Percentiles rank a stretch among this genome's conserved stretches.
Conservation (phyloP, 2,888 invertebrate genomes). For the Agrotis clavis region DNA sequence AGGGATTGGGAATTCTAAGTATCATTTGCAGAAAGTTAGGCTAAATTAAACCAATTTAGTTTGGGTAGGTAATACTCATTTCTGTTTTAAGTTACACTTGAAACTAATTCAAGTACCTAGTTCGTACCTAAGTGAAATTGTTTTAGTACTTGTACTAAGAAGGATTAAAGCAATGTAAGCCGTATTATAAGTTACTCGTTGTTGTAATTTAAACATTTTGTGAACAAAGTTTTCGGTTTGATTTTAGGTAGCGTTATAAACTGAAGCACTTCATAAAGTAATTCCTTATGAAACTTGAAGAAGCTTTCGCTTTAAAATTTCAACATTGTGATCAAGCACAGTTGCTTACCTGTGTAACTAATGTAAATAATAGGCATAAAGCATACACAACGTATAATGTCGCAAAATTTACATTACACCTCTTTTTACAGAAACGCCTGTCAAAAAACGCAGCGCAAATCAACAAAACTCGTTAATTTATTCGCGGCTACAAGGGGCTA, state of each 20-base stretch:
- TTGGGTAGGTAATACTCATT: slow-evolving; percentile 6
- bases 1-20: slow-evolving; percentile 36
- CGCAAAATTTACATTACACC: slow-evolving; percentile 9
- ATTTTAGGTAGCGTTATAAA: background rate
- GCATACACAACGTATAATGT: background rate
- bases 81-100: slow-evolving; percentile 2
- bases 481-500: slow-evolving; percentile 81
- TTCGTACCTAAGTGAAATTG: background rate
- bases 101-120: background rate
- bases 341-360: slow-evolving; percentile 3
- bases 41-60: slow-evolving; percentile 33
- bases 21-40: slow-evolving; percentile 11
- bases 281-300: background rate
- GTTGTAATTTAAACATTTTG: slow-evolving; percentile 2
- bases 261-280: background rate
- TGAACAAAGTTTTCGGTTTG: background rate
- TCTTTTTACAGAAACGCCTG: slow-evolving; percentile 63
- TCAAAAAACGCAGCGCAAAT: slow-evolving; percentile 71
- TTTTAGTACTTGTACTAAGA: background rate
- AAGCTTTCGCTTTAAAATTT: background rate
- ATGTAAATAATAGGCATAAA: background rate
- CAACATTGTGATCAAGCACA: background rate
- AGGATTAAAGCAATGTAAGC: background rate
- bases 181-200: background rate
- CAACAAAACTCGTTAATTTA: slow-evolving; percentile 86